Evolutionary conservation across 2,888 invertebrate species (phyloP).

Genomic region (Plemyria rubiginata): DNA sequence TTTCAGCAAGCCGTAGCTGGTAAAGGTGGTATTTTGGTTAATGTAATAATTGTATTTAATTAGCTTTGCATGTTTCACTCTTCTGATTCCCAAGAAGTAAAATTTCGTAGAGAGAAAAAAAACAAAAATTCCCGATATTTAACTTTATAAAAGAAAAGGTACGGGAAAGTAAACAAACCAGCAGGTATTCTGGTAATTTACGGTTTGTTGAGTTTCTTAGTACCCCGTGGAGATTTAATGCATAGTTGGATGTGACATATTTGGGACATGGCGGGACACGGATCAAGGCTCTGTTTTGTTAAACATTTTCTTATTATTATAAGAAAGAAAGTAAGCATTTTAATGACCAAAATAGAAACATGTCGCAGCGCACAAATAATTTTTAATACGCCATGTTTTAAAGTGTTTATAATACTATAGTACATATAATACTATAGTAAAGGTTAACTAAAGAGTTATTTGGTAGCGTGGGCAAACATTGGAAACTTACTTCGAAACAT

Average conservation of each 20-base stretch:
- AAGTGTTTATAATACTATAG: conserved; percentile 2
- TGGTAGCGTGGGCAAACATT: background rate
- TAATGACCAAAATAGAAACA: too few species aligned
- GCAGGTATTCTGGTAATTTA: conserved; percentile 28
- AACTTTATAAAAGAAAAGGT: conserved; percentile 10
- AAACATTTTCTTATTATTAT: conserved; percentile 5
- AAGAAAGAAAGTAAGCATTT: too few species aligned
- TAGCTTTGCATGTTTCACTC: too few species aligned
- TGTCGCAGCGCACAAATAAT: too few species aligned
- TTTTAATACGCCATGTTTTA: conserved; percentile 15
- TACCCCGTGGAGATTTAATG: conserved; percentile 31
- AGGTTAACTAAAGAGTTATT: background rate
- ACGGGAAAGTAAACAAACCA: conserved; percentile 15
- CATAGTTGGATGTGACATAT: conserved; percentile 31
- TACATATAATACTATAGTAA: background rate
- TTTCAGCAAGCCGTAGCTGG: too few species aligned
- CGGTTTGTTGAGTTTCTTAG: conserved; percentile 23
- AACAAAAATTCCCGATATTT: background rate
- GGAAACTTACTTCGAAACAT: background rate
- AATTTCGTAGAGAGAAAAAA: too few species aligned
- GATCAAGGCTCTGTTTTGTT: conserved; percentile 15
- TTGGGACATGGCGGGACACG: conserved; percentile 21
- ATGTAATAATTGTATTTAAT: too few species aligned
- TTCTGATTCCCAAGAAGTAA: too few species aligned
- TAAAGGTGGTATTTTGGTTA: too few species aligned